Percentiles rank a stretch among this genome's conserved stretches.
These are phyloP conservation scores for Cossypha niveicapilla DNA, from an alignment of 2,797 vertebrate species.

Conservation along the genomic window DNA sequence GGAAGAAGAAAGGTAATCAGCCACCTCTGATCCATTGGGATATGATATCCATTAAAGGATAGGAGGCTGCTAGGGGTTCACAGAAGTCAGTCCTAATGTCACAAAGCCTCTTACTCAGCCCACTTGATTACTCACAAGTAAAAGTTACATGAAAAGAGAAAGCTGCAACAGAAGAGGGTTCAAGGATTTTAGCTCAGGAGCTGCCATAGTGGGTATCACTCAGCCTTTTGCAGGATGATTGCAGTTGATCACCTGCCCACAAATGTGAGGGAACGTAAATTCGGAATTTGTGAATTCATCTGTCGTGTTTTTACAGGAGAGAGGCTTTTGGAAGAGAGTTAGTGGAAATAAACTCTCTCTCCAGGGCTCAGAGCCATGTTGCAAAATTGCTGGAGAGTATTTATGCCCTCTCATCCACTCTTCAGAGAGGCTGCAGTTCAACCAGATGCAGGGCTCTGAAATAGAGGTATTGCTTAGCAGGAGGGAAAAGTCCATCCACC, in stretches of 20 bases:
- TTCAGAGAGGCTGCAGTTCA: neutral
- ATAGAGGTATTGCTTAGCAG: neutral
- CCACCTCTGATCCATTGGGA: no score
- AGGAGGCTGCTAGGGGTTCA: neutral
- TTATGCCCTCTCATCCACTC: neutral
- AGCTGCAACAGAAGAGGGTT: neutral
- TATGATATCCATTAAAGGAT: neutral
- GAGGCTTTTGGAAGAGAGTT: constrained; percentile 25
- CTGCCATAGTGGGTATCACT: neutral
- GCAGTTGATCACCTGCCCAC: constrained; percentile 34
- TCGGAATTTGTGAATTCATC: constrained; percentile 19
- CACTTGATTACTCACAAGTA: neutral
- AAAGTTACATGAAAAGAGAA: neutral
- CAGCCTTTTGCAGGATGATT: constrained; percentile 3
- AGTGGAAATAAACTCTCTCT: constrained; percentile 35
- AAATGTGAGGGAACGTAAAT: constrained; percentile 4
- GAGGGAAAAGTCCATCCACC: neutral
- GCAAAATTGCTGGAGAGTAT: constrained; percentile 11
- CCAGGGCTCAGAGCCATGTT: constrained; percentile 26
- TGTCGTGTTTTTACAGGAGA: constrained; percentile 32
- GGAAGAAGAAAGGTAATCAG: neutral
- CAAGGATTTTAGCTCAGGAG: neutral
- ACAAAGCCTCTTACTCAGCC: neutral
- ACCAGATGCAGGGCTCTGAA: neutral
- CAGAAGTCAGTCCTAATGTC: neutral